Conservation (phyloP, 2,888 invertebrate genomes). For the Carcina quercana region DNA sequence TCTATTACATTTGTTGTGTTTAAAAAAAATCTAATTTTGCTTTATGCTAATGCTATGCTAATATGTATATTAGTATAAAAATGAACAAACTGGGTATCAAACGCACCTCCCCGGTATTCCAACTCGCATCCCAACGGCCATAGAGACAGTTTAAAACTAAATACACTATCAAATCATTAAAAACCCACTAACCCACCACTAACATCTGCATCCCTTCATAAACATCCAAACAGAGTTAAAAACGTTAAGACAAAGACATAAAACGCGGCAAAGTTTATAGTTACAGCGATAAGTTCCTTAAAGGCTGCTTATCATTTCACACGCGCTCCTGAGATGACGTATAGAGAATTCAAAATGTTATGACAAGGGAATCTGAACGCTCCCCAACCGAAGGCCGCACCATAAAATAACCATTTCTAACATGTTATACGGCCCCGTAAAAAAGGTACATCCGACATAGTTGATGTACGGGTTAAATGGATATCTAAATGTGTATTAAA, state of each 20-base stretch:
- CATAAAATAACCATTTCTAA: conserved; percentile 70
- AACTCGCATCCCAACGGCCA: too few species aligned
- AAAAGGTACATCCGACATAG: conserved; percentile 50
- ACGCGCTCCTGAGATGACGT: conserved; percentile 34
- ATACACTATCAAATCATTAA: too few species aligned
- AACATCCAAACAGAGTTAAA: conserved; percentile 3
- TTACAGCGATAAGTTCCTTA: conserved; percentile 32
- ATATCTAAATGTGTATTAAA: conserved; percentile 66
- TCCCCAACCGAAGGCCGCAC: conserved; percentile 37
- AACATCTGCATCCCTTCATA: too few species aligned
- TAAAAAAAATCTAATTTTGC: too few species aligned
- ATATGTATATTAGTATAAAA: too few species aligned
- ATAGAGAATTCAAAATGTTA: conserved; percentile 67
- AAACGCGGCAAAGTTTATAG: conserved; percentile 35
- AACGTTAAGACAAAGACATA: conserved; percentile 24
- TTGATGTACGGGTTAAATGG: conserved; percentile 61
- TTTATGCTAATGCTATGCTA: too few species aligned
- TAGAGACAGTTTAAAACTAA: too few species aligned
- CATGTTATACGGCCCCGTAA: conserved; percentile 66
- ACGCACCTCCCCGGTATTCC: too few species aligned
- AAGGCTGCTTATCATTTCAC: conserved; percentile 45
- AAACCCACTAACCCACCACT: too few species aligned
- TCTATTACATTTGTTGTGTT: too few species aligned
- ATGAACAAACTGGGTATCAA: too few species aligned
- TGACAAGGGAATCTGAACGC: conserved; percentile 57